phyloP scores from a whole-genome alignment of 2,888 invertebrate genomes.

The Cotesia congregata region DNA sequence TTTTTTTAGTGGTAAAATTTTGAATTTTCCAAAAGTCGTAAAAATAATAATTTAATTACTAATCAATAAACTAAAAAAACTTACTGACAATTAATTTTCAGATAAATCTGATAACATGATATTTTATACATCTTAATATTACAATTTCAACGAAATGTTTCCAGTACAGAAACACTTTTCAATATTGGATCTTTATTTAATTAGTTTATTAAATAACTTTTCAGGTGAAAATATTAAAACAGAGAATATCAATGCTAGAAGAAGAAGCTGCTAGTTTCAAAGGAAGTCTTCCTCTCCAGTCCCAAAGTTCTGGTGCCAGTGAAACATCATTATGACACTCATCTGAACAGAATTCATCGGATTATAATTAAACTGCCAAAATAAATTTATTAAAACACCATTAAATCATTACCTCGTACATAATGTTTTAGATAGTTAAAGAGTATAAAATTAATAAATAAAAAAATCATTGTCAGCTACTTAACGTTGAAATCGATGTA shows the following conservation, averaged over 20 bases:
- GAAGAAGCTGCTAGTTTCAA: constrained; percentile 60
- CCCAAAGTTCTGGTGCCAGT: constrained; percentile 64
- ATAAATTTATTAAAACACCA: background rate
- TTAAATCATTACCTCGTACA: background rate
- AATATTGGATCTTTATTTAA: background rate
- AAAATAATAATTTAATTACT: no score
- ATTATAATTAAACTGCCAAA: constrained; percentile 24
- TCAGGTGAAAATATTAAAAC: constrained; percentile 71
- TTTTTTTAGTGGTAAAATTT: no score
- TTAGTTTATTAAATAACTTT: constrained; percentile 48
- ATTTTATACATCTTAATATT: no score
- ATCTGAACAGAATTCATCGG: constrained; percentile 46
- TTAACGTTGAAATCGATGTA: constrained; percentile 56
- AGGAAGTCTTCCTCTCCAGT: constrained; percentile 59
- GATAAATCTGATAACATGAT: no score
- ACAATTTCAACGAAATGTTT: no score
- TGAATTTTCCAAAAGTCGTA: no score
- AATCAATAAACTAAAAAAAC: no score
- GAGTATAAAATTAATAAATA: constrained; percentile 32
- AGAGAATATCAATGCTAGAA: constrained; percentile 71
- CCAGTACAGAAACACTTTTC: background rate
- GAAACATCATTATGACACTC: constrained; percentile 64
- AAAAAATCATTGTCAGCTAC: constrained; percentile 39
- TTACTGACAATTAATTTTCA: no score
- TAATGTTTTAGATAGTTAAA: constrained; percentile 32